Conservation (phyloP, 1,140 invertebrate genomes). For the Globodera ellingtonae region DNA sequence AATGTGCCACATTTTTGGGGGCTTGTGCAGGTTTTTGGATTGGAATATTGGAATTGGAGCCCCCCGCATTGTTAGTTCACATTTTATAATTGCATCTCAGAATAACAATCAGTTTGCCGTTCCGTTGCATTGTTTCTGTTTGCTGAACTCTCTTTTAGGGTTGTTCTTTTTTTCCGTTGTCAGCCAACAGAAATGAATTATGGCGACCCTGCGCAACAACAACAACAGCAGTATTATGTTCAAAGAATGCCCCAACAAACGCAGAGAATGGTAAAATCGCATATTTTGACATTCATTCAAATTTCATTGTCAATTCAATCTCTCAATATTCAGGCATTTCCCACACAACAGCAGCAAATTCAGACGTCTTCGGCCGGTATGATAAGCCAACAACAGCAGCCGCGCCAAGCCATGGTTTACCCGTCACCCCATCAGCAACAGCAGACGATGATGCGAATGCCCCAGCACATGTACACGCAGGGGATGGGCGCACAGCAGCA, state of each 20-base stretch:
- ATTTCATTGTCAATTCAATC: background rate
- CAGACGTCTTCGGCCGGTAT: background rate
- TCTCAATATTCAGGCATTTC: background rate
- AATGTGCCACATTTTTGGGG: too few relatives aligned
- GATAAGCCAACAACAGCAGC: conserved; percentile 2
- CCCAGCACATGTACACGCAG: conserved; percentile 15
- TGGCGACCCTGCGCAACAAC: conserved; percentile 28
- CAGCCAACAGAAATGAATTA: conserved; percentile 28
- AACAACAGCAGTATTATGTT: conserved; percentile 16
- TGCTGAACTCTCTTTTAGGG: background rate
- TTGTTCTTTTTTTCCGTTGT: background rate
- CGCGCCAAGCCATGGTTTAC: background rate
- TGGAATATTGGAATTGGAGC: too few relatives aligned
- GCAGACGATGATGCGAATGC: conserved; percentile 26
- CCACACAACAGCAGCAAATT: conserved; percentile 21
- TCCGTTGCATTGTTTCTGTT: too few relatives aligned
- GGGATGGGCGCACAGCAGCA: conserved; percentile 4
- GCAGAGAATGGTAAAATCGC: conserved; percentile 30
- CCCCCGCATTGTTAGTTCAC: too few relatives aligned
- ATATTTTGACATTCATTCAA: background rate
- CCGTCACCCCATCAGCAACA: background rate
- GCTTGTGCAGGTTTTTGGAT: too few relatives aligned
- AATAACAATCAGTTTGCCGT: too few relatives aligned
- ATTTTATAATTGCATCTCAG: too few relatives aligned
- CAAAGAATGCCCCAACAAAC: conserved; percentile 22